These are phyloP conservation scores for Noctua janthina DNA, from an alignment of 2,888 invertebrate species.

Conservation along the genomic window DNA sequence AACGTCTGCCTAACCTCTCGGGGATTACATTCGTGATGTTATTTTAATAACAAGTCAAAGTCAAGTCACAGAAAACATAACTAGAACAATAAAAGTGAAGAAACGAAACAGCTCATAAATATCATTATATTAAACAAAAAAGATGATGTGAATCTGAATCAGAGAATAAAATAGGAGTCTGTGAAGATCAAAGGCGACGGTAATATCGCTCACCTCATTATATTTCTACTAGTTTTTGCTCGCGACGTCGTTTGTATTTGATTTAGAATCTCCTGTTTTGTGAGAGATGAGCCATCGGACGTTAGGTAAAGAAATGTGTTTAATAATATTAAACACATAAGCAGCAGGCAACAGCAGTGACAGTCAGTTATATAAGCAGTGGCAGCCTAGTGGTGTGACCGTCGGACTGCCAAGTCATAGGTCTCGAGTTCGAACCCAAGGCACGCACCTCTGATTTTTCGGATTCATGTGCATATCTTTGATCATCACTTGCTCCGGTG, in stretches of 20 bases:
- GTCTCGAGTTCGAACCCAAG: too few relatives aligned
- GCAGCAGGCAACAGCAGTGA: too few relatives aligned
- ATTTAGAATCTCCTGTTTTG: constrained; percentile 37
- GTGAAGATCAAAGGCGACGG: constrained; percentile 44
- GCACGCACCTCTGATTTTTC: too few relatives aligned
- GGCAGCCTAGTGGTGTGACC: too few relatives aligned
- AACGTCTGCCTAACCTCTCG: background rate
- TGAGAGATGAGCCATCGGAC: constrained; percentile 18
- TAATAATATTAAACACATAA: too few relatives aligned
- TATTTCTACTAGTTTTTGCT: constrained; percentile 44
- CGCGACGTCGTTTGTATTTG: constrained; percentile 16
- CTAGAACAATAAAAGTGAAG: constrained; percentile 15
- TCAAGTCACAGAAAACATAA: constrained; percentile 1
- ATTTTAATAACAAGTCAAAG: background rate
- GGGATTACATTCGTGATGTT: background rate
- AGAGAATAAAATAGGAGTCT: constrained; percentile 23
- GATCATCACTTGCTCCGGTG: too few relatives aligned
- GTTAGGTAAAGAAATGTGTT: constrained; percentile 10
- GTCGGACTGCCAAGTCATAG: too few relatives aligned
- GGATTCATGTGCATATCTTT: too few relatives aligned
- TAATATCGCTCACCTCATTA: constrained; percentile 36
- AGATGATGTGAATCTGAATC: constrained; percentile 21
- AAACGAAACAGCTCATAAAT: constrained; percentile 38
- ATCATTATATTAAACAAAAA: constrained; percentile 32
- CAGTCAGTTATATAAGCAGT: too few relatives aligned